Evolutionary conservation across 2,797 vertebrate species (phyloP).

Genomic region (Ara ararauna): DNA sequence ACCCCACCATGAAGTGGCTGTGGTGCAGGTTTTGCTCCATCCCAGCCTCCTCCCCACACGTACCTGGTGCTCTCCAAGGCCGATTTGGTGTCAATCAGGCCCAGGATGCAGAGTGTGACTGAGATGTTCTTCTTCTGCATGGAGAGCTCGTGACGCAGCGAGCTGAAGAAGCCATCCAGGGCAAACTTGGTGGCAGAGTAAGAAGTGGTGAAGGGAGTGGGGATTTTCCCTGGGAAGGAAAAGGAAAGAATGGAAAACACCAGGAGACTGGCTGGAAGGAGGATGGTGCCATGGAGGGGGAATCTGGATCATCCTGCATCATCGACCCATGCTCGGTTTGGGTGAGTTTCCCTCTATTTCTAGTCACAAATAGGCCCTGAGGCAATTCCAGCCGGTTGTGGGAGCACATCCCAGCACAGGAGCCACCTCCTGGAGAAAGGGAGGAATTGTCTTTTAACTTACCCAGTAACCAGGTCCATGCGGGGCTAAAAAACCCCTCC

Average conservation of each 20-base stretch:
- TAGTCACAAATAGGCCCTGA: background rate
- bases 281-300: background rate
- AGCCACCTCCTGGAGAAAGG: background rate
- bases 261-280: background rate
- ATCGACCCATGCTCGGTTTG: background rate
- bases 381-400: background rate
- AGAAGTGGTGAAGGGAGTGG: constrained; percentile 80
- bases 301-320: background rate
- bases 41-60: background rate
- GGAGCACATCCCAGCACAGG: background rate
- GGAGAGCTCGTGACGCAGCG: constrained; percentile 82
- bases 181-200: constrained; percentile 87
- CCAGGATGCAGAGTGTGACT: constrained; percentile 85
- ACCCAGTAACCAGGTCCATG: background rate
- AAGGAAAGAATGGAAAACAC: background rate
- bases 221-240: constrained; percentile 79
- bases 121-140: constrained; percentile 85
- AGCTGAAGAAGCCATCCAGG: constrained; percentile 87
- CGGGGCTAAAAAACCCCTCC: background rate
- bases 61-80: constrained; percentile 83
- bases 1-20: accelerated
- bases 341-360: background rate
- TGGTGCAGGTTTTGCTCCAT: background rate
- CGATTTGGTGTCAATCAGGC: constrained; percentile 83
- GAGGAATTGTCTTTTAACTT: background rate